Evolutionary conservation across 1,140 invertebrate species (phyloP).

Genomic region (Panulirus ornatus): DNA sequence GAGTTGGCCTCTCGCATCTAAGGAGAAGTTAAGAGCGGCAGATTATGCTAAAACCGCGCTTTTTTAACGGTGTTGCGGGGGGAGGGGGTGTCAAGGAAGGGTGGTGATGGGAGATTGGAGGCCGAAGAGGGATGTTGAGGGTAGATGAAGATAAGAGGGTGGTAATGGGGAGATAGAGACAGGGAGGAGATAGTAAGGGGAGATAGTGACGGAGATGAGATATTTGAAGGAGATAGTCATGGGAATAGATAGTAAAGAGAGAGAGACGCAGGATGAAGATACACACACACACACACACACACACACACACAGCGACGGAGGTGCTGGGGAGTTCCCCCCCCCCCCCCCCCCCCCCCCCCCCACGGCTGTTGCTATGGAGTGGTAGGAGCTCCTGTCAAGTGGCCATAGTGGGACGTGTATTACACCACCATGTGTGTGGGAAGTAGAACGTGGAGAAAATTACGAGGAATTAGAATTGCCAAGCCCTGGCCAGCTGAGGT

Average conservation of each 20-base stretch:
- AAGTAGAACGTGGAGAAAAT: no score
- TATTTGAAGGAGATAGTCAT: neutral
- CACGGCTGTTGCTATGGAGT: no score
- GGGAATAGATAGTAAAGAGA: conserved; percentile 8
- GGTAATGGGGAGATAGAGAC: neutral
- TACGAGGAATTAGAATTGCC: no score
- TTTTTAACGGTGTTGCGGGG: neutral
- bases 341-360: no score
- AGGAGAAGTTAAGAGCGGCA: conserved; percentile 16
- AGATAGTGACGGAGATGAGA: neutral
- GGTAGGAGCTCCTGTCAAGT: no score
- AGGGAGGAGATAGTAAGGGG: neutral
- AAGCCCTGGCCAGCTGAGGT: no score
- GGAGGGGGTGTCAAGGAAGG: neutral
- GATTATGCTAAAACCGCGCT: neutral
- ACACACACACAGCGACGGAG: neutral
- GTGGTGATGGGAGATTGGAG: neutral
- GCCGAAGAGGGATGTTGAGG: neutral
- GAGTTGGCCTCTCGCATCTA: conserved; percentile 12
- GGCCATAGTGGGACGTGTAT: no score
- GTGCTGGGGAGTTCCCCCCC: neutral
- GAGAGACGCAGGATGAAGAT: conserved; percentile 13
- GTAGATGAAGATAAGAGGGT: neutral
- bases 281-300: conserved; percentile 7
- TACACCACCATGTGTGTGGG: no score